These are phyloP conservation scores for Silvanus unidentatus DNA, from an alignment of 2,888 invertebrate genomes.

Conservation along the genomic window DNA sequence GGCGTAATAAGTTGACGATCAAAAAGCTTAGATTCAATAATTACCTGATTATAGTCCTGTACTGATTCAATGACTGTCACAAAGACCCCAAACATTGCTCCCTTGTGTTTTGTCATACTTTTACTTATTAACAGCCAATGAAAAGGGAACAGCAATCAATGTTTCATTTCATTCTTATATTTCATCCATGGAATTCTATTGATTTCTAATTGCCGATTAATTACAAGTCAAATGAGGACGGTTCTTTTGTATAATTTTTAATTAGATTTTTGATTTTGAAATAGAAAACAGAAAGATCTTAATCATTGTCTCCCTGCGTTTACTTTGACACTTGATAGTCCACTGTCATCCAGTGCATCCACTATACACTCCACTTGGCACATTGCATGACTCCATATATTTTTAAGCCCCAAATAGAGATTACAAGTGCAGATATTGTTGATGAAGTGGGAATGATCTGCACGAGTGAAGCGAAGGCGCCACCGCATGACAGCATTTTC, in stretches of 20 bases:
- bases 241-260: too few species aligned
- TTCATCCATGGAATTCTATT: too few species aligned
- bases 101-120: conserved; percentile 8
- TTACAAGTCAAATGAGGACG: too few species aligned
- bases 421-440: conserved; percentile 30
- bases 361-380: too few species aligned
- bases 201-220: too few species aligned
- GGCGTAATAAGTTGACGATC: conserved; percentile 34
- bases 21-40: conserved; percentile 37
- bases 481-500: conserved; percentile 34
- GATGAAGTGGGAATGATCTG: conserved; percentile 37
- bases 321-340: too few species aligned
- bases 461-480: conserved; percentile 38
- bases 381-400: too few species aligned
- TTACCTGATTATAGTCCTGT: conserved; percentile 38
- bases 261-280: too few species aligned
- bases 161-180: too few species aligned
- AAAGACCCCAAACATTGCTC: conserved; percentile 12
- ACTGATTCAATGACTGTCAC: conserved; percentile 28
- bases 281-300: conserved; percentile 15
- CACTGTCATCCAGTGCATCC: too few species aligned
- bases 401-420: conserved; percentile 7
- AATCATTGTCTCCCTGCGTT: conserved; percentile 5
- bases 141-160: too few species aligned
- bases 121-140: too few species aligned